Base-by-base conservation (phyloP, 2,888 invertebrate genomes). In the Leistus spinibarbis region DNA sequence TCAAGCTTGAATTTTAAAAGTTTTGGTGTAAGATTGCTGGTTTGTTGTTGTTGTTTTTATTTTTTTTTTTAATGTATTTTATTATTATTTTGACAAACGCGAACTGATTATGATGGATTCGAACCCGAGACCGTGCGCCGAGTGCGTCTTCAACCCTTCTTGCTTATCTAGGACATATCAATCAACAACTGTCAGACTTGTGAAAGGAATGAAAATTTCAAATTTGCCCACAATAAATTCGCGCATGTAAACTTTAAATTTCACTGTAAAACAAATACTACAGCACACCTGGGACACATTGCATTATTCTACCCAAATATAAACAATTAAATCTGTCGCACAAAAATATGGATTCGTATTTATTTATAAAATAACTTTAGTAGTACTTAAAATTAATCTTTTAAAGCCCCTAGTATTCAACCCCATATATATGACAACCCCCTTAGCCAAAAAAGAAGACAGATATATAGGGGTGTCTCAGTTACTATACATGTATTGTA, bases 401-500 rank as follows among this genome's bases (percentile, higher is more conserved):
- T n/a, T n/a, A n/a, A n/a, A n/a, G n/a, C n/a, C n/a, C n/a, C n/a
- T n/a, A n/a, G n/a, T n/a, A n/a, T n/a, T n/a, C n/a, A n/a, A n/a
- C n/a, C n/a, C n/a, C 40, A 40, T 64, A 23, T 20, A 22, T 64
- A 16, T 27, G 64, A 20, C 17, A 23, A 64, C 24, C 27, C 64
- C 64, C 20, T 64, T 24, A 23, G 23, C 64, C 57, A 57, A 10
- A 3, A 54, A 4, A 62, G 20, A 54, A n/a, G n/a, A 27, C 10
- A 17, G 17, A 19, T 53, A 23, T 27, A 53, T 67, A 24, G 75
- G n/a, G 75, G 75, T 75, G 75, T 64, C 24, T 56, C 54, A n/a
- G n/a, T n/a, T n/a, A n/a, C n/a, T n/a, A 40, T 40, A 40, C 13
- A 40, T 73, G 73, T 64, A 75, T 75, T 75, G 69, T 75, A 68